Evolutionary conservation across 2,888 invertebrate genomes (phyloP), one percentile per base, ranked within the genome.

Genomic region (Phragmatobia fuliginosa): DNA sequence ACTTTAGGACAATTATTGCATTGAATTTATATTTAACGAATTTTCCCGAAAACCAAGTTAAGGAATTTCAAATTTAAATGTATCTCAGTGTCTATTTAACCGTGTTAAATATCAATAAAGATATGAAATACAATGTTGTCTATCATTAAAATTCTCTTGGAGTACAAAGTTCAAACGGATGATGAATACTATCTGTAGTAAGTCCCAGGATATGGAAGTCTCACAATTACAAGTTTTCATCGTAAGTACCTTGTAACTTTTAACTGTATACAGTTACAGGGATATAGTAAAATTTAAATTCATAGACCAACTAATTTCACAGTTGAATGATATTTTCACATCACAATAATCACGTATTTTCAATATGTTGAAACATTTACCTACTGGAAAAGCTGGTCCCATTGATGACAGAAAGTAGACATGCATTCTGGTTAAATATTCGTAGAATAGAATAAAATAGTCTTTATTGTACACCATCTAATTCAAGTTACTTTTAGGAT

Each of bases 11-110:
- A 36, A 25, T 2, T 61, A 28, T 41, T 18, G 10, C 28, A 11
- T 28, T 41, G 33, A 62, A 56, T 56, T 56, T 25, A 56, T 25
- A 25, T 56, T 62, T 28, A 25, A 28, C 18, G 31, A 38, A 61
- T 21, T 31, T 62, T 28, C 7, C 4, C 21, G 14, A 7, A 32
- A 45, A 31, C n/a, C 11, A 32, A 45, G 45, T 25, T 66, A 66
- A 64, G 52, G 1, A 49, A 28, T 25, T 59, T 31, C 41, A 28
- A 32, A 60, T 66, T 49, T 33, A 41, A 66, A 66, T 32, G 33
- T 59, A 66, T 45, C 45, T 66, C 45, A 60, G 45, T 66, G 66
- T 66, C 59, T 59, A 41, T 66, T 2, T 66, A 59, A 59, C 5
- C 31, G 2, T 21, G 32, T 59, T 59, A 32, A 59, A 59, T 32